Evolutionary conservation across 1,140 invertebrate species (phyloP).

Genomic region (Dreissena rostriformis): DNA sequence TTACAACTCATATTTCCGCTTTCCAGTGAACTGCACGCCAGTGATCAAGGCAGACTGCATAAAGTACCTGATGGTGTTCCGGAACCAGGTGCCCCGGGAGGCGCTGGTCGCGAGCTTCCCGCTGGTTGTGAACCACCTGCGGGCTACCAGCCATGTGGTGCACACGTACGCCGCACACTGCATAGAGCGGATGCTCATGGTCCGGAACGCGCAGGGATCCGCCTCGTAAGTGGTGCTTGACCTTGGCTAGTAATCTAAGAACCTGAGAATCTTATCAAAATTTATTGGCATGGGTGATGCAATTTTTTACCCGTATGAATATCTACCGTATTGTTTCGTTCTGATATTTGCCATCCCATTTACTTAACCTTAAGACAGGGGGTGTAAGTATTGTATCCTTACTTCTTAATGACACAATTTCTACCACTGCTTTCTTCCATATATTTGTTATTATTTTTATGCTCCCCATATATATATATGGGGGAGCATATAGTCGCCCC

Average conservation of each 20-base stretch:
- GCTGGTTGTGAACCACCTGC: constrained; percentile 88
- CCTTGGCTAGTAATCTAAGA: neutral
- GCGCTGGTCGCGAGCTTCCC: constrained; percentile 87
- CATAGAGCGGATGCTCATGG: constrained; percentile 93
- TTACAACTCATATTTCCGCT: constrained; percentile 56
- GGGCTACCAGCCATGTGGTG: constrained; percentile 90
- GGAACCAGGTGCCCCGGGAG: constrained; percentile 92
- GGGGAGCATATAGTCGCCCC: too few relatives aligned
- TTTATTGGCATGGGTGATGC: neutral
- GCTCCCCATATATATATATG: too few relatives aligned
- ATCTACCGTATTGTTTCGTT: neutral
- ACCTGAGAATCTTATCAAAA: neutral
- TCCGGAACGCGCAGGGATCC: constrained; percentile 83
- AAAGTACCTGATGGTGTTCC: constrained; percentile 98
- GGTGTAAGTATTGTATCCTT: neutral
- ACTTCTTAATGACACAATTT: neutral
- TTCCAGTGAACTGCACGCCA: constrained; percentile 91
- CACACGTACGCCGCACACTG: constrained; percentile 96
- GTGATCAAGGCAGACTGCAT: constrained; percentile 97
- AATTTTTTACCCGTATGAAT: neutral
- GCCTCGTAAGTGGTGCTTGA: constrained; percentile 70
- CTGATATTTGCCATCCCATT: neutral
- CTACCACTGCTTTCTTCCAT: neutral
- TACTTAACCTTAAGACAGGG: neutral
- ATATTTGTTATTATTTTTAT: too few relatives aligned